These are phyloP conservation scores for Phoxinus phoxinus DNA, from an alignment of 2,113 vertebrate species.

Conservation along the genomic window DNA sequence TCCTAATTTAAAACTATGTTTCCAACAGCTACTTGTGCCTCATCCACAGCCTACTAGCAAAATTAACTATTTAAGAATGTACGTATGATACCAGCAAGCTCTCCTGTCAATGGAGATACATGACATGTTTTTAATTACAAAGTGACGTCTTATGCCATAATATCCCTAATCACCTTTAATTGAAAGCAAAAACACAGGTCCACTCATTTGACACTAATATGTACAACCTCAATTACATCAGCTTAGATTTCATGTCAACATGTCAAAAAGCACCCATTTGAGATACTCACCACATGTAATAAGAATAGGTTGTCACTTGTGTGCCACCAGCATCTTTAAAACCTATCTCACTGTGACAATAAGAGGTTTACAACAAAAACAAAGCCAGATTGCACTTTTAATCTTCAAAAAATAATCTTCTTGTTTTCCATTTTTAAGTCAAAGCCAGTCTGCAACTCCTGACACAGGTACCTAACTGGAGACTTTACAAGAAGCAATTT, in stretches of 20 bases:
- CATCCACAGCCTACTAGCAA: background rate
- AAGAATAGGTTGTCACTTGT: constrained; percentile 43
- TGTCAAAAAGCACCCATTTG: background rate
- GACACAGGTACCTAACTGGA: constrained; percentile 39
- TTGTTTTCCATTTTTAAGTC: constrained; percentile 49
- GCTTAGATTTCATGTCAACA: background rate
- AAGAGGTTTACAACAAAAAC: constrained; percentile 48
- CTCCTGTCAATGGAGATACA: background rate
- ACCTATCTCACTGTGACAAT: constrained; percentile 50
- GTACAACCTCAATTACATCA: background rate
- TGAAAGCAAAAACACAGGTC: background rate
- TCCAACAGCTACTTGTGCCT: background rate
- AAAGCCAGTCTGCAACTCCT: constrained; percentile 36
- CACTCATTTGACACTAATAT: constrained; percentile 15
- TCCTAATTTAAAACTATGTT: background rate
- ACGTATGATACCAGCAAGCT: background rate
- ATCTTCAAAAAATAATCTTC: constrained; percentile 60
- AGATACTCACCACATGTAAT: constrained; percentile 17
- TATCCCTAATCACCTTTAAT: background rate
- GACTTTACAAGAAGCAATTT: constrained; percentile 52
- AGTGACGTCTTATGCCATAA: background rate
- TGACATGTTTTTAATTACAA: background rate
- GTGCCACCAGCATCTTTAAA: constrained; percentile 11
- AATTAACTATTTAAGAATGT: background rate
- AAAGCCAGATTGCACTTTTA: constrained; percentile 58